Conservation (phyloP, 1,140 invertebrate genomes). For the Drosophila pachea region DNA sequence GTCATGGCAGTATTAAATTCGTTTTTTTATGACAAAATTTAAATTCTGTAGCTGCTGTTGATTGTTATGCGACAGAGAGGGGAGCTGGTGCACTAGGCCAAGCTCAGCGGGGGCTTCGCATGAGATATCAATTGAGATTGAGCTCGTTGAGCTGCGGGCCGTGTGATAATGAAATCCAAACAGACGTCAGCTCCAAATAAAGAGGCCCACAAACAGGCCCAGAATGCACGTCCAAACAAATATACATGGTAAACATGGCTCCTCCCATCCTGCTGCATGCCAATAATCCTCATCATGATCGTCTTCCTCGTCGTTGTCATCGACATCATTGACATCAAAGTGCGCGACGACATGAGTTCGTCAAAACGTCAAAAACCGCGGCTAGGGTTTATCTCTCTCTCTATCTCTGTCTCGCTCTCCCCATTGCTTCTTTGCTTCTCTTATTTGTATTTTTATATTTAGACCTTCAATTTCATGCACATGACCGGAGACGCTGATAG, state of each 20-base stretch:
- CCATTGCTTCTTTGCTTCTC: no score
- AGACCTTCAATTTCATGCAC: conserved; percentile 50
- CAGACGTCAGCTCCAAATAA: no score
- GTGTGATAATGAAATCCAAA: conserved; percentile 26
- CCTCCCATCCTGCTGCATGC: conserved; percentile 34
- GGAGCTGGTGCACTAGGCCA: conserved; percentile 14
- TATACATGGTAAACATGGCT: conserved; percentile 16
- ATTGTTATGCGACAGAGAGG: conserved; percentile 60
- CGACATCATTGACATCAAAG: conserved; percentile 53
- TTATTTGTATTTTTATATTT: conserved; percentile 55
- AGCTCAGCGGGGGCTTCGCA: neutral
- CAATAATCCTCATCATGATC: conserved; percentile 38
- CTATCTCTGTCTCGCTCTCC: no score
- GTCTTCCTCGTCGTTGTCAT: conserved; percentile 28
- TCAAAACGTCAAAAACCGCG: conserved; percentile 55
- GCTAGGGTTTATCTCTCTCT: conserved; percentile 23
- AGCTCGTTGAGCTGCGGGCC: conserved; percentile 29
- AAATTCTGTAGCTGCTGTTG: conserved; percentile 57
- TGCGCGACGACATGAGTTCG: conserved; percentile 65
- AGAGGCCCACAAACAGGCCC: conserved; percentile 40
- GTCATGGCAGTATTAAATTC: conserved; percentile 24
- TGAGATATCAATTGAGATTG: conserved; percentile 54
- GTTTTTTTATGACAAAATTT: conserved; percentile 71
- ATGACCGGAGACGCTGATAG: conserved; percentile 25
- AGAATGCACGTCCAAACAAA: conserved; percentile 45